phyloP scores from a whole-genome alignment of 2,113 vertebrate species.

The Salvelinus alpinus region DNA sequence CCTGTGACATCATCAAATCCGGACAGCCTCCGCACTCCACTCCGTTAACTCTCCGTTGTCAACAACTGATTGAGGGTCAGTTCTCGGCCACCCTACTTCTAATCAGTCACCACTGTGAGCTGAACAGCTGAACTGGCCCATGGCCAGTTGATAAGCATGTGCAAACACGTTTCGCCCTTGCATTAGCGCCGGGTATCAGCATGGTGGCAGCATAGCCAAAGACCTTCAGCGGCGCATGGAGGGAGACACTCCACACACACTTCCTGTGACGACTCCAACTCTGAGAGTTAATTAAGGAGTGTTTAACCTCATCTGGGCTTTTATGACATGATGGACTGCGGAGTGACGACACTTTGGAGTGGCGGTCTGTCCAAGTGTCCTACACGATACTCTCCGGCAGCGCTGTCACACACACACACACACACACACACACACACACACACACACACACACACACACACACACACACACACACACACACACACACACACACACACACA shows the following conservation, averaged over 20 bases:
- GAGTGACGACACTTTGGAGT: conserved; percentile 14
- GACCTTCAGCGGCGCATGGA: conserved; percentile 19
- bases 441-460: conserved; percentile 12
- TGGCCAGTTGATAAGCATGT: conserved; percentile 53
- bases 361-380: conserved; percentile 2
- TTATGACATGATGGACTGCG: conserved; percentile 18
- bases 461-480: conserved; percentile 20
- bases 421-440: conserved; percentile 18
- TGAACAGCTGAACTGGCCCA: conserved; percentile 45
- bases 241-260: neutral
- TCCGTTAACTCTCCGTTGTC: conserved; percentile 59
- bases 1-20: conserved; percentile 63
- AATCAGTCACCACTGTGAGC: conserved; percentile 61
- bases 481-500: conserved; percentile 7
- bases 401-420: conserved; percentile 5
- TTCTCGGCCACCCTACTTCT: conserved; percentile 56
- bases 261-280: neutral
- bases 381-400: neutral
- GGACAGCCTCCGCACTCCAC: conserved; percentile 55
- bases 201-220: conserved; percentile 45
- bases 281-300: conserved; percentile 21
- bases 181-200: conserved; percentile 45
- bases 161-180: conserved; percentile 48
- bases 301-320: conserved; percentile 24
- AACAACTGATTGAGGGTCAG: conserved; percentile 64